phyloP scores from a whole-genome alignment of 30 jellyfish, hydroid and myxozoan genomes.

The Aurelia coerulea region DNA sequence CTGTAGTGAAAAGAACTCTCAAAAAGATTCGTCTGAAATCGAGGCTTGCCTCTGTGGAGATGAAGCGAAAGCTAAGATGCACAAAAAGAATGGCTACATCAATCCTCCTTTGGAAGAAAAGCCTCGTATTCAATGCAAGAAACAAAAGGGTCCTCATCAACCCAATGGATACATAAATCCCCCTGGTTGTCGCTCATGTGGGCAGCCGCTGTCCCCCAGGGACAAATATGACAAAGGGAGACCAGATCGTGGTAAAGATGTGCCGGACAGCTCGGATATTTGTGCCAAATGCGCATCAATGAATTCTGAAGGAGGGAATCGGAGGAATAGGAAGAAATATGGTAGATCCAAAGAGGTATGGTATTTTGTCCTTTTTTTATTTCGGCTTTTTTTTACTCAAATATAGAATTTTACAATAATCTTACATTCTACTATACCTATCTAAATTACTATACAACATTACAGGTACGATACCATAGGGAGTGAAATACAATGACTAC shows the following conservation, averaged over 20 bases:
- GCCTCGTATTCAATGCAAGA: constrained; percentile 25
- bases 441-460: too few relatives aligned
- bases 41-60: constrained; percentile 74
- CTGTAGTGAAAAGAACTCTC: not conserved
- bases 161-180: constrained; percentile 55
- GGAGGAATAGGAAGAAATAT: constrained; percentile 45
- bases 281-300: constrained; percentile 67
- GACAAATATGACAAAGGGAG: constrained; percentile 47
- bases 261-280: constrained; percentile 26
- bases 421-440: too few relatives aligned
- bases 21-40: not conserved
- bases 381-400: too few relatives aligned
- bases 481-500: too few relatives aligned
- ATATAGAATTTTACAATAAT: too few relatives aligned
- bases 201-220: constrained; percentile 71
- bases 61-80: constrained; percentile 43
- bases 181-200: constrained; percentile 60
- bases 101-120: constrained; percentile 40
- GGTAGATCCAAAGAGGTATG: constrained; percentile 53
- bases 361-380: not conserved
- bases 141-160: constrained; percentile 29
- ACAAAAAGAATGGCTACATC: constrained; percentile 55
- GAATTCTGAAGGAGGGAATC: constrained; percentile 54
- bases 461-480: too few relatives aligned
- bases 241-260: constrained; percentile 45